phyloP scores from a whole-genome alignment of 1,140 invertebrate species.

The Drosophila mojavensis region DNA sequence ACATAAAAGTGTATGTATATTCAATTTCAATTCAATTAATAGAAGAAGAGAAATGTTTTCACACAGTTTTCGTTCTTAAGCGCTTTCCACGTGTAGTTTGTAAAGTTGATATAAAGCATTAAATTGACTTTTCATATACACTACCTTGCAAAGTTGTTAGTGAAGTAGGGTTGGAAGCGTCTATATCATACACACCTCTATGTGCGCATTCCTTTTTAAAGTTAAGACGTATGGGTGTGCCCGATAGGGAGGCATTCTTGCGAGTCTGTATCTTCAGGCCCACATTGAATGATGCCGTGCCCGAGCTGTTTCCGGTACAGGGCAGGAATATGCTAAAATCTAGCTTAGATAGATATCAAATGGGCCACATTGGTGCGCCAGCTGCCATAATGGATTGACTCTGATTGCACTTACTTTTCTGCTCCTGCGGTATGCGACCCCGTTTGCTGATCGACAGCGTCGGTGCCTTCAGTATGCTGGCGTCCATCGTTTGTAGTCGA shows the following conservation, averaged over 20 bases:
- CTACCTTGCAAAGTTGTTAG: conserved; percentile 84
- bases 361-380: conserved; percentile 9
- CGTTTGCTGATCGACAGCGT: conserved; percentile 93
- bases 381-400: conserved; percentile 6
- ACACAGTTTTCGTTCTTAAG: conserved; percentile 10
- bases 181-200: conserved; percentile 90
- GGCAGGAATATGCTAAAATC: conserved; percentile 96
- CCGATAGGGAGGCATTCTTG: conserved; percentile 90
- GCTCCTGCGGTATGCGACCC: conserved; percentile 92
- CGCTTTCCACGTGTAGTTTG: conserved; percentile 11
- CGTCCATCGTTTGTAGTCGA: conserved; percentile 91
- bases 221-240: conserved; percentile 94
- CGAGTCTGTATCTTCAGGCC: conserved; percentile 93
- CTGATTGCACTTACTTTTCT: conserved; percentile 88
- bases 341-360: conserved; percentile 81
- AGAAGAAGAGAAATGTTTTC: too few relatives aligned
- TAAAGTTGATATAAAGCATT: conserved; percentile 69
- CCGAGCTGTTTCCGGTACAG: conserved; percentile 94
- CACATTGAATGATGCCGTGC: conserved; percentile 94
- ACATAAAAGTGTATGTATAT: not conserved
- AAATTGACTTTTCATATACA: conserved; percentile 80
- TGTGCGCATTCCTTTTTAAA: conserved; percentile 97
- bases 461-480: conserved; percentile 92
- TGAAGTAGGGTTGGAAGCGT: conserved; percentile 84
- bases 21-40: not conserved